Conservation (phyloP, 2,797 vertebrate species). For the Anas georgica region DNA sequence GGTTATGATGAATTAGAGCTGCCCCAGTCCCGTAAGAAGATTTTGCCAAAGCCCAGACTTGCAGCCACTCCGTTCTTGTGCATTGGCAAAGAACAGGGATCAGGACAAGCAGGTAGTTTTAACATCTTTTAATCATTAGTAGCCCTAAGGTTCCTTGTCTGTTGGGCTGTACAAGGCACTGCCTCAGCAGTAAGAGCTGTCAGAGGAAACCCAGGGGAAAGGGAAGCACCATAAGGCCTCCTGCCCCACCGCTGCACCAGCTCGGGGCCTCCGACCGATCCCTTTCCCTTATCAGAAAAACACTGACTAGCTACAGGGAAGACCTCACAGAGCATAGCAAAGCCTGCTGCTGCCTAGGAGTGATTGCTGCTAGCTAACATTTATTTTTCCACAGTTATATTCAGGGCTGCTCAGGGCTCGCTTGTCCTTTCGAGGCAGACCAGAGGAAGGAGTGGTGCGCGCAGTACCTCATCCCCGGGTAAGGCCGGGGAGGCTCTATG, state of each 20-base stretch:
- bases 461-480: slow-evolving; percentile 20
- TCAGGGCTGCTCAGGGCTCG: slow-evolving; percentile 1
- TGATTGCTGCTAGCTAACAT: slow-evolving; percentile 23
- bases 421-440: slow-evolving; percentile 53
- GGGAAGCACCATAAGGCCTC: background rate
- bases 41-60: background rate
- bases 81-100: background rate
- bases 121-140: background rate
- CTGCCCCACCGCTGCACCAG: background rate
- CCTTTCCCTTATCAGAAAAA: slow-evolving; percentile 23
- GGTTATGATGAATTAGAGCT: background rate
- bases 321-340: background rate
- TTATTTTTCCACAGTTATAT: slow-evolving; percentile 53
- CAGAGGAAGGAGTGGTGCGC: slow-evolving; percentile 42
- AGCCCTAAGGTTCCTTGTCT: background rate
- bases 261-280: background rate
- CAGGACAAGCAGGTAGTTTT: background rate
- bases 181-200: background rate
- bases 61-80: background rate
- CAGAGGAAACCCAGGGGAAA: background rate
- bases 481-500: slow-evolving; percentile 59
- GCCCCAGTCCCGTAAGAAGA: background rate
- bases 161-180: background rate
- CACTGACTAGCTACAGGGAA: background rate
- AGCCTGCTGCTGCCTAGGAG: slow-evolving; percentile 35